Conservation (phyloP, 2,888 invertebrate species). For the Ophion slaviceki region DNA sequence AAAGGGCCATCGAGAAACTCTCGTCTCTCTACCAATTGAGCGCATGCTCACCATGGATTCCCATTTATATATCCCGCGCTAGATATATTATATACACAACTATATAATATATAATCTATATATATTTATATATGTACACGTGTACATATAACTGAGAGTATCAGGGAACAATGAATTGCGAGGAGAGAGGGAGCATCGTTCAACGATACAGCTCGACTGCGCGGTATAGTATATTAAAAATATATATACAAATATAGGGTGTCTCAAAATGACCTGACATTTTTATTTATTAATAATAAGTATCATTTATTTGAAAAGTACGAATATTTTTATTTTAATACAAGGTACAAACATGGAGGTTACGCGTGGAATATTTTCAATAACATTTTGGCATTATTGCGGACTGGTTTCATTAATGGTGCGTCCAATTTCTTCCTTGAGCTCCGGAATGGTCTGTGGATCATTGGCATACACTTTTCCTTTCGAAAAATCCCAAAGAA, state of each 20-base stretch:
- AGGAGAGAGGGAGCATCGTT: conserved; percentile 14
- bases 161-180: conserved; percentile 43
- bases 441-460: no score
- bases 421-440: no score
- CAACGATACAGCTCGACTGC: conserved; percentile 30
- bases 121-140: conserved; percentile 15
- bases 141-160: conserved; percentile 42
- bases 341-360: no score
- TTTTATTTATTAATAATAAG: no score
- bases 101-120: conserved; percentile 24
- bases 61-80: conserved; percentile 31
- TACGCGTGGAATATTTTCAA: no score
- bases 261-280: no score
- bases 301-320: no score
- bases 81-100: conserved; percentile 28
- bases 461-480: no score
- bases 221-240: conserved; percentile 8
- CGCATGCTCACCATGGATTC: conserved; percentile 49
- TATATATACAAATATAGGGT: neutral
- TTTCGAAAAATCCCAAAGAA: no score
- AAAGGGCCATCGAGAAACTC: conserved; percentile 51
- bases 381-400: no score
- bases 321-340: no score
- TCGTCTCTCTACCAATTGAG: conserved; percentile 51
- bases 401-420: no score